phyloP scores from a whole-genome alignment of 2,888 invertebrate species.

The Cerastis rubricosa region DNA sequence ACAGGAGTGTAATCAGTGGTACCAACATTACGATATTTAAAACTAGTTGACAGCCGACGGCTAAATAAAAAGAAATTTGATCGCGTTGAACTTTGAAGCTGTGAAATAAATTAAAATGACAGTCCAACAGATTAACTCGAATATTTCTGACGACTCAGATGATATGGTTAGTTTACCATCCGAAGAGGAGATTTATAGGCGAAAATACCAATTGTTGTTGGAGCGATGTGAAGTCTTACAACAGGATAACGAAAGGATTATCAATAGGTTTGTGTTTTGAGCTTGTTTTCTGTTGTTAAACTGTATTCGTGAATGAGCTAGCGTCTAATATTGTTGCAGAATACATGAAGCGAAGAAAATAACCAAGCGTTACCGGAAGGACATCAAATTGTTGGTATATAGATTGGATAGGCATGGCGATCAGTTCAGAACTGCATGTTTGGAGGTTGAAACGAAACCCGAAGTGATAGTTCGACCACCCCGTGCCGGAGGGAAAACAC shows the following conservation, averaged over 20 bases:
- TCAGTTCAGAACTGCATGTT: constrained; percentile 92
- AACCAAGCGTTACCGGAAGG: constrained; percentile 92
- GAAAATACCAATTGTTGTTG: constrained; percentile 93
- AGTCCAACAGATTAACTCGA: constrained; percentile 89
- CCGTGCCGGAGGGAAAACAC: constrained; percentile 77
- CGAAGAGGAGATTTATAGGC: constrained; percentile 93
- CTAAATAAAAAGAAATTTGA: constrained; percentile 85
- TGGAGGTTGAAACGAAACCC: constrained; percentile 90
- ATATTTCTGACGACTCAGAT: constrained; percentile 90
- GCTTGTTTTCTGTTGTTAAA: constrained; percentile 63
- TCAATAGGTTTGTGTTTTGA: constrained; percentile 90
- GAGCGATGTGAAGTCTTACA: constrained; percentile 94
- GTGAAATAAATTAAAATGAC: constrained; percentile 91
- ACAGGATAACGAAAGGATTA: constrained; percentile 94
- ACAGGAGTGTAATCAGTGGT: constrained; percentile 21
- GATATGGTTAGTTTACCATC: constrained; percentile 90
- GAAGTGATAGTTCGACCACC: constrained; percentile 75
- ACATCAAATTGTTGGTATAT: constrained; percentile 93
- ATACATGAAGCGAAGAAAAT: constrained; percentile 94
- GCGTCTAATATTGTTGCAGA: constrained; percentile 80
- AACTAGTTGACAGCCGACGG: constrained; percentile 73
- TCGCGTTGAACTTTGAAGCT: constrained; percentile 86
- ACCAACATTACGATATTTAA: constrained; percentile 64
- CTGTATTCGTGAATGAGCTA: constrained; percentile 61
- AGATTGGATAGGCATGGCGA: constrained; percentile 93